Evolutionary conservation across 2,797 vertebrate genomes (phyloP).

Genomic region (Rallus crepitans): DNA sequence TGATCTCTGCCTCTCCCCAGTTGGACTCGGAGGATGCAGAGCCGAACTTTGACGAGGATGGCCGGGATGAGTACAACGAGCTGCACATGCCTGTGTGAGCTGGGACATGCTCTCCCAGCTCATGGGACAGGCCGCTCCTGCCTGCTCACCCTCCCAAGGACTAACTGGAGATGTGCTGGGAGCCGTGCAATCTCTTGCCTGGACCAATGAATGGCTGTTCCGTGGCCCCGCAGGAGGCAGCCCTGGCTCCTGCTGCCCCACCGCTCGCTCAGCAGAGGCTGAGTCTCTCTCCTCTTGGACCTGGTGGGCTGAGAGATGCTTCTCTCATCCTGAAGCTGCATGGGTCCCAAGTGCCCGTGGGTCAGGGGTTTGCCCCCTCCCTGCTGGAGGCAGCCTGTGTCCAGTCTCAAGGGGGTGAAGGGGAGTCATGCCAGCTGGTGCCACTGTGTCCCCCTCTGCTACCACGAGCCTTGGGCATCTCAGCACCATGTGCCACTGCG

Average conservation of each 20-base stretch:
- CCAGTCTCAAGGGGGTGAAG: neutral
- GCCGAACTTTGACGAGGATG: constrained; percentile 96
- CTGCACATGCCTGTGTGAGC: constrained; percentile 97
- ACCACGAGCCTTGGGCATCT: neutral
- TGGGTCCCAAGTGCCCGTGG: neutral
- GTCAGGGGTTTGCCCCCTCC: neutral
- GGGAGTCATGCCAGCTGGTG: neutral
- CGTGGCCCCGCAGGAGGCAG: constrained; percentile 9
- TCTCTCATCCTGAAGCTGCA: neutral
- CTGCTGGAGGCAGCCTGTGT: neutral
- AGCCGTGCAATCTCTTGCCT: neutral
- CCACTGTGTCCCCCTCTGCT: neutral
- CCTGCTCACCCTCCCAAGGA: neutral
- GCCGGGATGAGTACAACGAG: constrained; percentile 96
- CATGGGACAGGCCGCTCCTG: neutral
- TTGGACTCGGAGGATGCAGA: constrained; percentile 93
- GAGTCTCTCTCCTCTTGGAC: constrained; percentile 51
- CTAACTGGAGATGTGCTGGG: neutral
- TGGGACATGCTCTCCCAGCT: neutral
- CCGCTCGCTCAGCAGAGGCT: constrained; percentile 16
- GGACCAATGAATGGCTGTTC: constrained; percentile 36
- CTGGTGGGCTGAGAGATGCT: constrained; percentile 19
- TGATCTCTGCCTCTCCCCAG: constrained; percentile 75
- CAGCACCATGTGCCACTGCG: neutral
- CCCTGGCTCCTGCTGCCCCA: neutral